These are phyloP conservation scores for Drosophila tripunctata DNA, from an alignment of 2,888 invertebrate species.

Conservation along the genomic window DNA sequence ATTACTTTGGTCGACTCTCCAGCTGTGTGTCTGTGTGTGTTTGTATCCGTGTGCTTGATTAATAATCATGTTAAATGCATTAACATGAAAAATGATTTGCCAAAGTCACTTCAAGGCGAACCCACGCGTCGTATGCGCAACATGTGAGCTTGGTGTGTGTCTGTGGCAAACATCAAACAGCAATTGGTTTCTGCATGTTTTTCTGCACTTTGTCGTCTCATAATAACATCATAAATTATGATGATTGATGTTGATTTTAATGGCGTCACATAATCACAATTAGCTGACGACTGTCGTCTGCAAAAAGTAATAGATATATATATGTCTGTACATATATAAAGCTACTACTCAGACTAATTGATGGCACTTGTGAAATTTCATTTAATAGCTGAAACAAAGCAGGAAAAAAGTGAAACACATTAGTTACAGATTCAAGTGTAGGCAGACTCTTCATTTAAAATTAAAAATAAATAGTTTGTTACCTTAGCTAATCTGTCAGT, in stretches of 20 bases:
- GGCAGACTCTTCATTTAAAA: slow-evolving; percentile 16
- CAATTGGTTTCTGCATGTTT: slow-evolving; percentile 37
- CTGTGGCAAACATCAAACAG: slow-evolving; percentile 52
- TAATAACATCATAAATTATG: slow-evolving; percentile 62
- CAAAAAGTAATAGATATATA: not conserved
- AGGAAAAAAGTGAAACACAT: not conserved
- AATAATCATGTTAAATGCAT: slow-evolving; percentile 66
- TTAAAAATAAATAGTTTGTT: slow-evolving; percentile 22
- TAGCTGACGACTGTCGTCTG: slow-evolving; percentile 24
- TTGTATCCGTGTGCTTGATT: slow-evolving; percentile 54
- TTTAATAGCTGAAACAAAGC: not conserved
- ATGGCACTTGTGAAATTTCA: slow-evolving; percentile 3
- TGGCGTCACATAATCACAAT: slow-evolving; percentile 55
- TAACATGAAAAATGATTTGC: slow-evolving; percentile 68
- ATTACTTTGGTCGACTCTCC: slow-evolving; percentile 40
- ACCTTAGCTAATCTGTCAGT: slow-evolving; percentile 7
- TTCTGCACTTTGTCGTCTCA: slow-evolving; percentile 14
- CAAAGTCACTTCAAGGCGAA: slow-evolving; percentile 48
- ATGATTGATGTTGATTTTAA: slow-evolving; percentile 68
- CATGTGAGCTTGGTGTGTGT: slow-evolving; percentile 37
- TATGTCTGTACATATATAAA: not conserved
- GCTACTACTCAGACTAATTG: not conserved
- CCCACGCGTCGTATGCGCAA: slow-evolving; percentile 56
- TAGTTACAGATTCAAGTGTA: slow-evolving; percentile 24
- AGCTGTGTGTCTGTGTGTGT: slow-evolving; percentile 18